A percentile compares a stretch with the other conserved stretches of the same genome.
Conservation (phyloP, 2,888 invertebrate species). For the Drosophila dives region DNA sequence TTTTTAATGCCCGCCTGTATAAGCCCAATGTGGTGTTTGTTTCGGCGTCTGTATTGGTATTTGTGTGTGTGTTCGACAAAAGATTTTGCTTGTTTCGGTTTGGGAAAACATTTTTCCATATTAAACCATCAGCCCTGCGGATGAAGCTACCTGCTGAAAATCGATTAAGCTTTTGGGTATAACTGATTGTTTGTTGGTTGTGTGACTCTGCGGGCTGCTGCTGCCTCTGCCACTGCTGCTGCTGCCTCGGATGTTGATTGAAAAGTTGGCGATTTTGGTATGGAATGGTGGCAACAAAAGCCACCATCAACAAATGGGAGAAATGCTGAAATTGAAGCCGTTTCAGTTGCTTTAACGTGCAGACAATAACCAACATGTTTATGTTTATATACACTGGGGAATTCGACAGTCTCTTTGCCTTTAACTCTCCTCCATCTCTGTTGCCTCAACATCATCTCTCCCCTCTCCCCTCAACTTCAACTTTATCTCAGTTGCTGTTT, state of each 20-base stretch:
- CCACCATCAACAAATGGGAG: slow-evolving; percentile 7
- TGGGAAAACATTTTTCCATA: slow-evolving; percentile 66
- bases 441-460: background rate
- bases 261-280: slow-evolving; percentile 47
- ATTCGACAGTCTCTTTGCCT: slow-evolving; percentile 31
- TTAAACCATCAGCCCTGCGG: slow-evolving; percentile 52
- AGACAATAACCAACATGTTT: slow-evolving; percentile 63
- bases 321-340: slow-evolving; percentile 22
- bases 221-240: background rate
- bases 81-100: slow-evolving; percentile 64
- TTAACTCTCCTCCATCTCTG: background rate
- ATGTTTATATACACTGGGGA: slow-evolving; percentile 60
- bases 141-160: slow-evolving; percentile 65
- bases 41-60: slow-evolving; percentile 1
- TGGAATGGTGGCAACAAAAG: slow-evolving; percentile 13
- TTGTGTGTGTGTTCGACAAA: slow-evolving; percentile 56
- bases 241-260: slow-evolving; percentile 56
- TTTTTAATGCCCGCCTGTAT: slow-evolving; percentile 56
- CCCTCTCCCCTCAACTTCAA: background rate
- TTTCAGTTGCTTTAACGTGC: slow-evolving; percentile 39
- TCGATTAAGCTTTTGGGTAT: slow-evolving; percentile 69
- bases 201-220: slow-evolving; percentile 33
- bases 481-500: slow-evolving; percentile 9
- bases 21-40: slow-evolving; percentile 30
- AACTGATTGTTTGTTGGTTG: slow-evolving; percentile 65